A percentile compares a stretch with the other conserved stretches of the same genome.
Conservation (phyloP, 2,113 vertebrate species). For the Urocitellus parryii region DNA sequence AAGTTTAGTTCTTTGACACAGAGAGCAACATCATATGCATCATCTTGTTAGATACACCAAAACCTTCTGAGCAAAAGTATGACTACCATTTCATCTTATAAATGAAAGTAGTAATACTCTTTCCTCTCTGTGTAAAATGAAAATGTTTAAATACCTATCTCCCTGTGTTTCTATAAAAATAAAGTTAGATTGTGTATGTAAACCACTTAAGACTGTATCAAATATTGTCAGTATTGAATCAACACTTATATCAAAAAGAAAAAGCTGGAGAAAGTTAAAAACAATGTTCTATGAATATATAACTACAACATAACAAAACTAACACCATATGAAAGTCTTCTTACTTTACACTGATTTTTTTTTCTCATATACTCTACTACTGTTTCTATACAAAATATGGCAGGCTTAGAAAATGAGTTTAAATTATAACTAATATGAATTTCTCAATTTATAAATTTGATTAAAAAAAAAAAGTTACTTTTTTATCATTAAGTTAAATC, state of each 20-base stretch:
- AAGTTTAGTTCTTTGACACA: neutral
- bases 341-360: neutral
- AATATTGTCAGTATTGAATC: neutral
- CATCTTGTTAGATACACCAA: neutral
- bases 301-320: neutral
- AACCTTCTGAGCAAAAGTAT: neutral
- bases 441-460: conserved; percentile 25
- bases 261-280: neutral
- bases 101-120: neutral
- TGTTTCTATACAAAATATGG: neutral
- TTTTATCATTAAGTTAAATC: neutral
- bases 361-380: neutral
- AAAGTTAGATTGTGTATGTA: neutral
- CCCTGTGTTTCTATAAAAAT: neutral
- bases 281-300: fast-evolving
- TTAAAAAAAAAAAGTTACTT: neutral
- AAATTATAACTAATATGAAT: neutral
- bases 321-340: neutral
- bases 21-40: neutral
- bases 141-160: neutral
- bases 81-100: neutral
- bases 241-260: neutral
- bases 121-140: neutral
- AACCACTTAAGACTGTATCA: neutral
- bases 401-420: neutral